These are phyloP conservation scores for Dynastes maya DNA, from an alignment of 2,888 invertebrate species.

Conservation along the genomic window DNA sequence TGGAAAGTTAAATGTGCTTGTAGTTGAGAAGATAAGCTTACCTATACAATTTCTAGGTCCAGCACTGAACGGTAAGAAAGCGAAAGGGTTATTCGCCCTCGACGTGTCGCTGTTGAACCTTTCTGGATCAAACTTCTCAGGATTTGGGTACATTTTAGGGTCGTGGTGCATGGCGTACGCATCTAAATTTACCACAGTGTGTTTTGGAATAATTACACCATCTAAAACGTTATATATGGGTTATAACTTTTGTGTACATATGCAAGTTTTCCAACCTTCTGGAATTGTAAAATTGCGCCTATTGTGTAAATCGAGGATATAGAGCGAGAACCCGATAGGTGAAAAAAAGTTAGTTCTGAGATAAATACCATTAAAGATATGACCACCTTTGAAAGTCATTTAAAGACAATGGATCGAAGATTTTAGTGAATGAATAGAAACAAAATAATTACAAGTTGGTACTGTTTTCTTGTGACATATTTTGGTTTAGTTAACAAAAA, in stretches of 20 bases:
- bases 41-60: constrained; percentile 77
- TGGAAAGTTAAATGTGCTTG: neutral
- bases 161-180: constrained; percentile 71
- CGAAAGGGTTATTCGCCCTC: constrained; percentile 15
- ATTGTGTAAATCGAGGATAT: no score
- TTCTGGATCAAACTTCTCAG: constrained; percentile 72
- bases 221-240: constrained; percentile 42
- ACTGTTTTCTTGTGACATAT: no score
- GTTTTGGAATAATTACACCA: constrained; percentile 63
- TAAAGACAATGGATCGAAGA: no score
- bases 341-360: no score
- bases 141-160: constrained; percentile 72
- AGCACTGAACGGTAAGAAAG: constrained; percentile 71
- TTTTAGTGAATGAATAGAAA: no score
- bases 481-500: no score
- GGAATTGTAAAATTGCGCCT: no score
- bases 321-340: no score
- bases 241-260: neutral
- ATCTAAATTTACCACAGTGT: constrained; percentile 68
- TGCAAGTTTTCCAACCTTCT: no score
- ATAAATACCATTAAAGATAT: no score
- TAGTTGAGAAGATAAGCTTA: constrained; percentile 57
- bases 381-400: no score
- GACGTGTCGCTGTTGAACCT: constrained; percentile 68
- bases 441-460: no score